These are phyloP conservation scores for Sibirionetta formosa DNA, from an alignment of 2,797 vertebrate species.

Conservation along the genomic window DNA sequence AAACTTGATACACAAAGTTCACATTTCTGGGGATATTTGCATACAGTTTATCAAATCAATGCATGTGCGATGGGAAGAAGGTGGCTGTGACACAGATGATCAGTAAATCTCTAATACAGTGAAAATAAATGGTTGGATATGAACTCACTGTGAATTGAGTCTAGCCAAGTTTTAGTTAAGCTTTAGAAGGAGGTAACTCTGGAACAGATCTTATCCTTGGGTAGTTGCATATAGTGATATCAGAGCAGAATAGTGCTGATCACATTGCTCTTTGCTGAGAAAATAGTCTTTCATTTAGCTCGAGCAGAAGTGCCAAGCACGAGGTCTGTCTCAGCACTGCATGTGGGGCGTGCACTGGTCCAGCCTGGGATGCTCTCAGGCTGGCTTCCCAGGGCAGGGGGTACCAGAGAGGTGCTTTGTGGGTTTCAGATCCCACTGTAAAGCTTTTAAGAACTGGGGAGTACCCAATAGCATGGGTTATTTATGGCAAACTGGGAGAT, in stretches of 20 bases:
- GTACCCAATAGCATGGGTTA: not conserved
- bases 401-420: not conserved
- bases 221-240: not conserved
- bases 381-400: no score
- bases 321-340: not conserved
- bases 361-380: not conserved
- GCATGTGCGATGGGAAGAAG: not conserved
- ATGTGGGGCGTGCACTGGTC: accelerated
- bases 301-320: not conserved
- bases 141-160: not conserved
- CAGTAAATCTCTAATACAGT: not conserved
- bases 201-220: not conserved
- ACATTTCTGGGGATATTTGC: not conserved
- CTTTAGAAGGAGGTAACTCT: not conserved
- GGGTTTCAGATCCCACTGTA: not conserved
- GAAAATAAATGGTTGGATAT: not conserved
- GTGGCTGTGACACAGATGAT: not conserved
- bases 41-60: not conserved
- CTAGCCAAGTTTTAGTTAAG: not conserved
- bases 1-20: not conserved
- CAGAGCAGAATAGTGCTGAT: not conserved
- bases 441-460: accelerated
- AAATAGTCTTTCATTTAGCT: not conserved
- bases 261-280: accelerated
- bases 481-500: not conserved